Evolutionary conservation across 1,140 invertebrate genomes (phyloP), one percentile per base, ranked within the genome.

Genomic region (Pararge aegeria): DNA sequence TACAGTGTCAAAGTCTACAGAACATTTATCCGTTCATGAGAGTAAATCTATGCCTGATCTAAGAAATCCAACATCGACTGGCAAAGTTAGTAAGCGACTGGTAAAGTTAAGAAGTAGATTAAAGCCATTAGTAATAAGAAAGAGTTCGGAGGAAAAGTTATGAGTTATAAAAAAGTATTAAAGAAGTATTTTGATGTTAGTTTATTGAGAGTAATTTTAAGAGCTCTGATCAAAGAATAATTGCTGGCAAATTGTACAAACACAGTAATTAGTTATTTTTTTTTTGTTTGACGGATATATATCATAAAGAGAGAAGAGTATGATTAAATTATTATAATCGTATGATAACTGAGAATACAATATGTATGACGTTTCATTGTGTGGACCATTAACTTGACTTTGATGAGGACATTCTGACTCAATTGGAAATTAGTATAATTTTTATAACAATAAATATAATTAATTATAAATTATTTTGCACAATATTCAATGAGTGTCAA

Each of bases 31-130:
- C 2, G 78, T 89, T 0, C 81, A 89, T 37, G 83, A 90, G 52
- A 90, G 89, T 48, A 91, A 89, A 52, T 90, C 89, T 4, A 90
- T 91, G 86, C 90, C 90, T 1, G 90, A 91, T 73, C 71, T 91
- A 6, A 77, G 87, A 27, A 84, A 78, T 52, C 81, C 82, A 0
- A 61, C 60, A 0, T 57, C 75, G 1, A 75, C 68, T 6, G 85
- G 75, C 0, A 90, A 83, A 65, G 86, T 82, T 1, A 90, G 80
- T 19, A 90, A 90, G 29, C 69, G 90, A 30, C 67, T 91, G 29
- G 81, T 87, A 5, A 91, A 90, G 60, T 55, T 91, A 2, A 71
- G 88, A 42, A 79, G 86, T 40, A 78, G 66, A 42, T 69, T 91
- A 66, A 90, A 90, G 73, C 90, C 90, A 4, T 75, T 91, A 44